Evolutionary conservation across 1,140 invertebrate genomes (phyloP), one percentile per base, ranked within the genome.

Genomic region (Leptoteleia sp.): DNA sequence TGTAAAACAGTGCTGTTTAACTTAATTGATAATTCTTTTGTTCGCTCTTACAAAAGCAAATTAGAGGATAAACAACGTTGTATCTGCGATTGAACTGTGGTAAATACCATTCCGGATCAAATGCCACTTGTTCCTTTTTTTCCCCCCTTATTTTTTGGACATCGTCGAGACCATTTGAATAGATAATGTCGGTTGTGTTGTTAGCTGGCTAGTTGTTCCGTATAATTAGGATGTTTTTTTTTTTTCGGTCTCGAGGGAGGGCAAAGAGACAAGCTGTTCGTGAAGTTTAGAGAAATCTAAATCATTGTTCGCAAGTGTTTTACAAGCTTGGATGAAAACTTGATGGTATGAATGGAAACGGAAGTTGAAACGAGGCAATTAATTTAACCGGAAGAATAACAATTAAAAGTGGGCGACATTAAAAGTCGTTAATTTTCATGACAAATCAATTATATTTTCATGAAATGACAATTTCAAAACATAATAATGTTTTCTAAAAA

Each of bases 191-290:
- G 17, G n/a, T n/a, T 3, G 3, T 22, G 27, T 61, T 9, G 40
- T 47, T 61, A 37, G 42, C 4, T 12, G 15, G 9, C 19, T n/a
- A n/a, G 54, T 29, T 29, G 8, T 55, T 43, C 25, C 22, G 22
- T 35, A 16, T 59, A 59, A 59, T 45, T 59, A 59, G 29, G 42
- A 59, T 59, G 17, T 0, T 42, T 42, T 52, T 65, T 52, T 33
- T n/a, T n/a, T n/a, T n/a, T n/a, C n/a, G n/a, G n/a, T n/a, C n/a
- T n/a, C n/a, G n/a, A n/a, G n/a, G n/a, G n/a, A n/a, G 11, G 33
- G 2, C 11, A 3, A 1, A 12, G 29, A 29, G 7, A 1, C 27
- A 29, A 29, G 6, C 27, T 29, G 3, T 7, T 4, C 27, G 3
- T 7, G 3, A 4, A 29, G 3, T 8, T 8, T 7, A 8, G 27